These are phyloP conservation scores for Entomobrya proxima DNA, from an alignment of 2,888 invertebrate species.

Conservation along the genomic window DNA sequence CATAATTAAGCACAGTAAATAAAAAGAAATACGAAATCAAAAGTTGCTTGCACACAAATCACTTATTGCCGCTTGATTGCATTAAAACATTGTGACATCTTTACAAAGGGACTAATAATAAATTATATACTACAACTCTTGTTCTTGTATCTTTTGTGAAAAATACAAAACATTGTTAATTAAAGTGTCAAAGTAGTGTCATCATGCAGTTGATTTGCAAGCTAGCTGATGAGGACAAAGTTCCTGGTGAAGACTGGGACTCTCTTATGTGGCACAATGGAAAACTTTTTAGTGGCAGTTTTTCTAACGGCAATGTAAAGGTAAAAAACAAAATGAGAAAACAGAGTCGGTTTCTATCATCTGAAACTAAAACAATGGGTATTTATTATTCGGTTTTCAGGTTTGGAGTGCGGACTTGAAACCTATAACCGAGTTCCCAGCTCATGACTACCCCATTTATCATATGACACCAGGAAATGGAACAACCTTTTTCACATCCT, in stretches of 20 bases:
- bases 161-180: neutral
- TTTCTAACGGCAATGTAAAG: slow-evolving; percentile 56
- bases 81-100: no score
- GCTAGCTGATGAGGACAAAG: slow-evolving; percentile 39
- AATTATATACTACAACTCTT: no score
- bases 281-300: slow-evolving; percentile 64
- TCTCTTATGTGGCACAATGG: slow-evolving; percentile 68
- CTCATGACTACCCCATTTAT: slow-evolving; percentile 82
- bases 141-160: no score
- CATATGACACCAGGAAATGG: slow-evolving; percentile 81
- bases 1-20: no score
- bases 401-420: slow-evolving; percentile 79
- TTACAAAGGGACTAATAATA: no score
- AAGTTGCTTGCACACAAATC: no score
- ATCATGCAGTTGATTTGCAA: slow-evolving; percentile 38
- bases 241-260: slow-evolving; percentile 63
- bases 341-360: neutral
- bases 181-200: neutral
- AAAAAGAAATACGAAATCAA: no score
- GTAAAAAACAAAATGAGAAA: slow-evolving; percentile 18
- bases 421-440: slow-evolving; percentile 78
- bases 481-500: slow-evolving; percentile 81
- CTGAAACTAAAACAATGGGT: neutral
- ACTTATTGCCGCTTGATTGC: no score
- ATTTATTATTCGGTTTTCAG: slow-evolving; percentile 76